Percentiles rank a stretch among this genome's conserved stretches.
Evolutionary conservation across 2,797 vertebrate species (phyloP).

Genomic region (Falco berigora): DNA sequence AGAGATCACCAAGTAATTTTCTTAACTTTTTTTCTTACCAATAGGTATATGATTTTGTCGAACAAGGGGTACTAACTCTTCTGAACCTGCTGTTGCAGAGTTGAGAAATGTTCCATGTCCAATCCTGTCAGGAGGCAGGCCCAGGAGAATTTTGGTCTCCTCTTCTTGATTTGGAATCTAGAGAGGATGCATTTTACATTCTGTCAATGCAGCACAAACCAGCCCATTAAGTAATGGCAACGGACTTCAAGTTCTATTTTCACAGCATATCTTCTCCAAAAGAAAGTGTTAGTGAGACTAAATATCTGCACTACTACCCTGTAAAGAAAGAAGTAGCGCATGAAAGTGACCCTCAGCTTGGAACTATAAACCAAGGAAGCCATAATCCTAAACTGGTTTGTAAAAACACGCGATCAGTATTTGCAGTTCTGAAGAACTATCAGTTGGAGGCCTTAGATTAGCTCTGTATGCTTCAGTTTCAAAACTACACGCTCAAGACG

Average conservation of each 20-base stretch:
- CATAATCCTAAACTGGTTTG: neutral
- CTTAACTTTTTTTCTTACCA: conserved; percentile 72
- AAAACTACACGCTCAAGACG: neutral
- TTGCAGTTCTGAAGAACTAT: neutral
- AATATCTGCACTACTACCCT: neutral
- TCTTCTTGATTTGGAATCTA: conserved; percentile 87
- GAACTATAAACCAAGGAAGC: neutral
- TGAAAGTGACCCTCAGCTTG: neutral
- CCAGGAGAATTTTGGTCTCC: conserved; percentile 85
- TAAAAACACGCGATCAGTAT: fast-evolving
- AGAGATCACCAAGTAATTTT: neutral
- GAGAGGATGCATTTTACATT: conserved; percentile 9
- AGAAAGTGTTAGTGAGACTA: neutral
- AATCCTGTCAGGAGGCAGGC: conserved; percentile 91
- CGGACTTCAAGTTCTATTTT: neutral
- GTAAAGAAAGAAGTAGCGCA: neutral
- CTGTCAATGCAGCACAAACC: neutral
- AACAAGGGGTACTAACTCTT: conserved; percentile 83
- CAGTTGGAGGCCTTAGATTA: neutral
- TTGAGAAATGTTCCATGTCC: conserved; percentile 91
- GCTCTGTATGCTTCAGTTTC: neutral
- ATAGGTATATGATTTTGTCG: conserved; percentile 82
- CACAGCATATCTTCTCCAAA: neutral
- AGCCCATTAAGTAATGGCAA: neutral
- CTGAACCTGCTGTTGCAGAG: conserved; percentile 76